Evolutionary conservation across 2,113 vertebrate species (phyloP), one percentile per base, ranked within the genome.

Genomic region (Neogale vison): DNA sequence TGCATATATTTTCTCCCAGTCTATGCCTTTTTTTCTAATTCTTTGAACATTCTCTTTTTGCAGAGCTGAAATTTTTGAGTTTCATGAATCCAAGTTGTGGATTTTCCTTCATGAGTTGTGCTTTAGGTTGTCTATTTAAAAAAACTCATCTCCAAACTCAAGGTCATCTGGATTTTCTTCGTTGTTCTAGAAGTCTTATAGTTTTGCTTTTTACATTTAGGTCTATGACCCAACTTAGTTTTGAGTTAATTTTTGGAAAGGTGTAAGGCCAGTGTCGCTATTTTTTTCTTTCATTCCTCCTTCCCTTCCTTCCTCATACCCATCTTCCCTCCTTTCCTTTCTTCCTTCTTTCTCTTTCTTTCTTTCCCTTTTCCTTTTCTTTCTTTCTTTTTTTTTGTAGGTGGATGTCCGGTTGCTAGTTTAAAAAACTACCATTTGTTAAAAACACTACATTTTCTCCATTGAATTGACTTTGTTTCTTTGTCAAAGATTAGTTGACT

Each of bases 231-330:
- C 8, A 42, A 93, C 69, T 89, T 47, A 47, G 31, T 77, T 77
- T 77, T 89, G 17, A 90, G 29, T 85, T 82, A 55, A 65, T 89
- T 90, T 97, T 90, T 67, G 34, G 7, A 97, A 95, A 20, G 24
- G 15, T 84, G 13, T 72, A 95, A 80, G 13, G 61, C 45, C 61
- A 52, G 14, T 65, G 36, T 93, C 31, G 57, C 42, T 63, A 42
- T n/a, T 24, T 84, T n/a, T 81, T 52, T 23, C 7, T 29, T 74
- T 13, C 20, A 4, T 39, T 36, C 42, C 4, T 77, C 26, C 21
- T 26, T 17, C 24, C 13, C 42, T 47, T 45, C 26, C 3, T 47
- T n/a, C 69, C 18, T 71, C 21, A 42, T 42, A 42, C 42, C 42
- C 42, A 42, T 9, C 7, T 71, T 7, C 18, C 69, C 23, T 24